These are phyloP conservation scores for Centroberyx gerrardi DNA, from an alignment of 2,797 vertebrate species.

Conservation along the genomic window DNA sequence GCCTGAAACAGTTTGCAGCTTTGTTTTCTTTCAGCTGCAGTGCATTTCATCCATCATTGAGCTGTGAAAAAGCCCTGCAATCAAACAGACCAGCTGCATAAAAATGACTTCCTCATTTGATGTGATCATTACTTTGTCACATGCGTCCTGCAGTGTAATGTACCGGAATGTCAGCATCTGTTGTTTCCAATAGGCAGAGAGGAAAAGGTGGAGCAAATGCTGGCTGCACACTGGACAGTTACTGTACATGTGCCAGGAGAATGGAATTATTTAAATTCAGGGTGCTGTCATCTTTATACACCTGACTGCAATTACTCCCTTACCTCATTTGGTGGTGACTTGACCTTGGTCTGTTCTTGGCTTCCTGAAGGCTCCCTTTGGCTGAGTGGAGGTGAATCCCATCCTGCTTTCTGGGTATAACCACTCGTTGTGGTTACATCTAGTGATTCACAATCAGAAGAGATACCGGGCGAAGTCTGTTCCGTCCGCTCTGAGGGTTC, in stretches of 20 bases:
- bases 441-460: slow-evolving; percentile 30
- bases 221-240: background rate
- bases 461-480: slow-evolving; percentile 6
- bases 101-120: slow-evolving; percentile 23
- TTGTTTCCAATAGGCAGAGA: slow-evolving; percentile 3
- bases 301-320: slow-evolving; percentile 27
- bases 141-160: background rate
- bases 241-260: background rate
- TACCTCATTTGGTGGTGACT: slow-evolving; percentile 56
- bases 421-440: slow-evolving; percentile 28
- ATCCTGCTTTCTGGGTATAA: slow-evolving; percentile 25
- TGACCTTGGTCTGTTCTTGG: slow-evolving; percentile 50
- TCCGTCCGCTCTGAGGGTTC: slow-evolving; percentile 42
- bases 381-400: slow-evolving; percentile 38
- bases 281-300: background rate
- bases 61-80: slow-evolving; percentile 15
- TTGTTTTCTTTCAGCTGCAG: slow-evolving; percentile 19
- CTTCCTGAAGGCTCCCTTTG: slow-evolving; percentile 51
- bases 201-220: background rate
- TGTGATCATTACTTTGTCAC: slow-evolving; percentile 18
- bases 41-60: slow-evolving; percentile 32
- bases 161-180: slow-evolving; percentile 17
- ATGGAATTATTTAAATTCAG: background rate
- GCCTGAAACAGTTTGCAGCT: slow-evolving; percentile 7
- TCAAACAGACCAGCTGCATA: background rate